A percentile compares a stretch with the other conserved stretches of the same genome.
Conservation (phyloP, 2,797 vertebrate species). For the Darevskia mixta region DNA sequence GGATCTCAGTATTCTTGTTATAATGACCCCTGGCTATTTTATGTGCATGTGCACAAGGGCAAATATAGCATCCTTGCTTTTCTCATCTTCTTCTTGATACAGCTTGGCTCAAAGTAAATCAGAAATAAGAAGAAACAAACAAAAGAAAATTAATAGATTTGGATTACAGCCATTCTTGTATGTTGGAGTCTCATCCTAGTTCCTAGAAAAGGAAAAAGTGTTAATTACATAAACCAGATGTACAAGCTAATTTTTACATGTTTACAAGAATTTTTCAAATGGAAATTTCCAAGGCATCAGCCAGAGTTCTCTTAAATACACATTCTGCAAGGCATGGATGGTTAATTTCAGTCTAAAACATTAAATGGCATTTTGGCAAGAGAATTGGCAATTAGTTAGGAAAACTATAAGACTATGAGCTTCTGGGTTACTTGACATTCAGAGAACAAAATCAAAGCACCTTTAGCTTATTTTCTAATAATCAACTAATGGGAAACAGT, state of each 20-base stretch:
- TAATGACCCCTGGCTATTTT: fast-evolving
- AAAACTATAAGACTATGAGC: slow-evolving; percentile 40
- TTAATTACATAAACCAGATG: slow-evolving; percentile 45
- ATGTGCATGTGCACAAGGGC: neutral
- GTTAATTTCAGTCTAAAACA: slow-evolving; percentile 65
- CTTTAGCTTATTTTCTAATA: slow-evolving; percentile 55
- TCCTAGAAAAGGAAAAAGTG: neutral
- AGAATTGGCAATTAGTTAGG: slow-evolving; percentile 64
- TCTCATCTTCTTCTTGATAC: neutral
- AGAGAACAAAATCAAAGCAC: slow-evolving; percentile 51
- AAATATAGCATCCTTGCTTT: neutral
- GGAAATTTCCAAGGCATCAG: slow-evolving; percentile 46
- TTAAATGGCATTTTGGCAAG: slow-evolving; percentile 61
- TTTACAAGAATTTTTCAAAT: slow-evolving; percentile 59
- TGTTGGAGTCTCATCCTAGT: neutral
- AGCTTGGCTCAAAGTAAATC: neutral
- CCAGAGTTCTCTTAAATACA: slow-evolving; percentile 64
- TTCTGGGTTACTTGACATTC: slow-evolving; percentile 51
- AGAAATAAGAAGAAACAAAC: neutral
- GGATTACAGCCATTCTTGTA: neutral
- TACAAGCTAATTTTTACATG: slow-evolving; percentile 51
- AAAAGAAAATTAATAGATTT: neutral
- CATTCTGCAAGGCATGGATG: slow-evolving; percentile 55
- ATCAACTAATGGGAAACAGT: slow-evolving; percentile 62
- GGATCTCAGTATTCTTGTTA: fast-evolving